These are phyloP conservation scores for Macrosiphum euphorbiae DNA, from an alignment of 2,888 invertebrate genomes.

Conservation along the genomic window DNA sequence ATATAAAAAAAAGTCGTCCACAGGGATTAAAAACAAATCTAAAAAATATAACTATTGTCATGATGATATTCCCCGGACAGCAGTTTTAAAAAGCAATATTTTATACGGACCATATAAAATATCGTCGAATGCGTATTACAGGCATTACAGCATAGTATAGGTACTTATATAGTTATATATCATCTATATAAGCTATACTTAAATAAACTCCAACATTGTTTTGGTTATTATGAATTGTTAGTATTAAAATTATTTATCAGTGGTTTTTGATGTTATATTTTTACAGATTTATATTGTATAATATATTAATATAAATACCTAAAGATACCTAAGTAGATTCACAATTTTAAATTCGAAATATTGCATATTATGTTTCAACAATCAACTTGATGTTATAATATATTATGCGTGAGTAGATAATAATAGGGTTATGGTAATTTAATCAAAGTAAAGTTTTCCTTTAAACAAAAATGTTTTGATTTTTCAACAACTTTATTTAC, in stretches of 20 bases:
- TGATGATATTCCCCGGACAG: conserved; percentile 39
- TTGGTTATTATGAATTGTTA: background rate
- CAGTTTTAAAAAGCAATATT: conserved; percentile 50
- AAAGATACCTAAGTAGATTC: background rate
- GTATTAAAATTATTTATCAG: background rate
- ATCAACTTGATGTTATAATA: background rate
- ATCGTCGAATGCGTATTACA: background rate
- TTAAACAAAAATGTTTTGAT: background rate
- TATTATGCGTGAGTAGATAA: background rate
- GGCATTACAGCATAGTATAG: background rate
- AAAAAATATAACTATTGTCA: conserved; percentile 50
- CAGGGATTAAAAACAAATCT: conserved; percentile 53
- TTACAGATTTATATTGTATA: background rate
- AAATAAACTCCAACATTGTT: background rate
- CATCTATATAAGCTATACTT: background rate
- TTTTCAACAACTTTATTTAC: background rate
- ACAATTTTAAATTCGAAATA: background rate
- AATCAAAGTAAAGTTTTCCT: background rate
- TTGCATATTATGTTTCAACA: background rate
- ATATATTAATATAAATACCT: background rate
- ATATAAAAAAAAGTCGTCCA: conserved; percentile 11
- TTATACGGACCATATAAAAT: conserved; percentile 37
- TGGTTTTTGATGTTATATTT: background rate
- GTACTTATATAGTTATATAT: background rate
- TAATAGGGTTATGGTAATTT: background rate